phyloP scores from a whole-genome alignment of 2,797 vertebrate species.

The Acestrorhynchus altus region DNA sequence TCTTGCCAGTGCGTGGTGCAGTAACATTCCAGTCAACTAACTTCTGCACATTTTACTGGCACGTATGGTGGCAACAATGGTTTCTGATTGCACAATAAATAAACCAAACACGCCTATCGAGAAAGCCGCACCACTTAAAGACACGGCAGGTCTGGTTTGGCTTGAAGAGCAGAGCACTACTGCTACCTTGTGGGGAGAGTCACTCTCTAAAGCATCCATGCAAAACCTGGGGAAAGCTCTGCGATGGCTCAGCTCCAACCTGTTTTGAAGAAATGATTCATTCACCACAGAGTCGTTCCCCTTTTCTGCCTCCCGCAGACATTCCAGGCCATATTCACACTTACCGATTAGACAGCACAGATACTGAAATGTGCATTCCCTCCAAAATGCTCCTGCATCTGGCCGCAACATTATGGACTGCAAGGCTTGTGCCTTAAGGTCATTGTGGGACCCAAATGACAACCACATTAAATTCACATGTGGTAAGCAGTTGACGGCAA shows the following conservation, averaged over 20 bases:
- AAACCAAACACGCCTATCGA: conserved; percentile 29
- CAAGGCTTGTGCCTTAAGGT: conserved; percentile 50
- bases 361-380: conserved; percentile 41
- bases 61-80: conserved; percentile 44
- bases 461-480: conserved; percentile 48
- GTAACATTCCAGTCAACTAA: conserved; percentile 33
- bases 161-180: conserved; percentile 36
- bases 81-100: conserved; percentile 53
- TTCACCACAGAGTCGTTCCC: conserved; percentile 44
- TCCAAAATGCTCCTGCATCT: conserved; percentile 40
- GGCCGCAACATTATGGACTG: conserved; percentile 49
- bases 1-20: conserved; percentile 31
- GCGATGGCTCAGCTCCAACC: conserved; percentile 37
- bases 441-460: conserved; percentile 49
- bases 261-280: conserved; percentile 52
- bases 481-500: conserved; percentile 44
- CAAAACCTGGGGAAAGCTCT: conserved; percentile 22
- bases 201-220: conserved; percentile 3
- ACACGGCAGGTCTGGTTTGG: background rate
- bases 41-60: conserved; percentile 34
- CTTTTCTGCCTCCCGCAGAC: conserved; percentile 44
- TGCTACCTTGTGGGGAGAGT: conserved; percentile 57
- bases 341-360: conserved; percentile 43
- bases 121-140: conserved; percentile 5
- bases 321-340: conserved; percentile 45